Percentiles rank a stretch among this genome's conserved stretches.
These are phyloP conservation scores for Sinosuthora webbiana DNA, from an alignment of 2,113 vertebrate species.

Conservation along the genomic window DNA sequence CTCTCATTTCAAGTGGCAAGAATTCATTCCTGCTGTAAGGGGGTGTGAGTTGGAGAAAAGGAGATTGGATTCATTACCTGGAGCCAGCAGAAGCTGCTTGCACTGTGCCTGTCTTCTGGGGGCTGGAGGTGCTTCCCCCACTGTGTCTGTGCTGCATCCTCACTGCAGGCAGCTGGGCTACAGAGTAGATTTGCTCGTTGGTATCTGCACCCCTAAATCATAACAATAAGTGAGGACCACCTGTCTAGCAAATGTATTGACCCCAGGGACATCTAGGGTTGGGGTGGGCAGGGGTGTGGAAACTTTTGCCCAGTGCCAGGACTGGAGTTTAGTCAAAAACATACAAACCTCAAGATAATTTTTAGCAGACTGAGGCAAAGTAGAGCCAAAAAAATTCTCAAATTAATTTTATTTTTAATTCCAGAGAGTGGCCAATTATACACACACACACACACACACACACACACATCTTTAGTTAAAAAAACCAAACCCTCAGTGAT, in stretches of 20 bases:
- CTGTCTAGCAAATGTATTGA: accelerated
- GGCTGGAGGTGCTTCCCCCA: background rate
- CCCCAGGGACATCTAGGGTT: background rate
- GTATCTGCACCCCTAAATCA: background rate
- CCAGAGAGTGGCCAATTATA: background rate
- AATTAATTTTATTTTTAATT: conserved; percentile 40
- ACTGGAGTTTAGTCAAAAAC: background rate
- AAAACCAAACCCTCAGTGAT: background rate
- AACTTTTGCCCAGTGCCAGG: background rate
- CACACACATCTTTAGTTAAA: background rate
- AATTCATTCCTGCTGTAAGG: background rate
- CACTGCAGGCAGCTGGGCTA: background rate
- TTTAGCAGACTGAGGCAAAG: background rate
- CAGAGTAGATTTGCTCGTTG: background rate
- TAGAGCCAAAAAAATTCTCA: background rate
- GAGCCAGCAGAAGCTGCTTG: background rate
- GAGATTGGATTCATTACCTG: background rate
- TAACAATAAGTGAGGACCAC: background rate
- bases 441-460: background rate
- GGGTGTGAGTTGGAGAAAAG: background rate
- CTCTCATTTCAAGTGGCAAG: conserved; percentile 15
- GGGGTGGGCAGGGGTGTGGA: background rate
- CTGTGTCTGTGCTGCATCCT: background rate
- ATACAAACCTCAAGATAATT: background rate
- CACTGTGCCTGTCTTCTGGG: background rate